Conservation (phyloP, 2,113 vertebrate species). For the Dascyllus trimaculatus region DNA sequence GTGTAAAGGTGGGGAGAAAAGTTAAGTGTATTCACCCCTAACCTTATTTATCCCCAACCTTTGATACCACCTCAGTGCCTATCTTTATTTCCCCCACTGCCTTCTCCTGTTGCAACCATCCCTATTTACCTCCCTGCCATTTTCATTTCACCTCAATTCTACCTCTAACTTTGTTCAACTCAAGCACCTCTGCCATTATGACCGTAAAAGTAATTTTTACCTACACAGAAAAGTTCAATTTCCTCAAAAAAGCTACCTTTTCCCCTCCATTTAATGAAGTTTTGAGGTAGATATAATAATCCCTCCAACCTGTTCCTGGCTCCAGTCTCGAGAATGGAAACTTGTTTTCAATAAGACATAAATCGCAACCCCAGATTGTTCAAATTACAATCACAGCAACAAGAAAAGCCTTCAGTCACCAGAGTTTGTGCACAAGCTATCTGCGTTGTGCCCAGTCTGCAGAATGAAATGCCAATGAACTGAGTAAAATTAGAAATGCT, state of each 20-base stretch:
- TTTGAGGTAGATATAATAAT: slow-evolving; percentile 34
- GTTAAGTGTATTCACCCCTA: slow-evolving; percentile 86
- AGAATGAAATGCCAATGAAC: slow-evolving; percentile 33
- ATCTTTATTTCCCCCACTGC: slow-evolving; percentile 35
- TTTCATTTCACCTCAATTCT: slow-evolving; percentile 33
- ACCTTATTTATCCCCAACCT: slow-evolving; percentile 72
- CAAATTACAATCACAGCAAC: slow-evolving; percentile 23
- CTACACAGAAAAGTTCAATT: not conserved
- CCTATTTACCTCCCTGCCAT: not conserved
- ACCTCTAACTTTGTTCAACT: slow-evolving; percentile 26
- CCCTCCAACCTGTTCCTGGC: slow-evolving; percentile 20
- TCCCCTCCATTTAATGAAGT: slow-evolving; percentile 7
- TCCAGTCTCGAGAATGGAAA: slow-evolving; percentile 27
- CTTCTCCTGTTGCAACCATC: not conserved
- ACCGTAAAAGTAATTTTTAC: not conserved
- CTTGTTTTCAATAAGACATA: slow-evolving; percentile 22
- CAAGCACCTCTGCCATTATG: not conserved
- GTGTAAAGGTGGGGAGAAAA: slow-evolving; percentile 96
- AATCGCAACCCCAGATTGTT: slow-evolving; percentile 34
- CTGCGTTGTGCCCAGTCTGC: slow-evolving; percentile 24
- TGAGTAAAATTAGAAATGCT: slow-evolving; percentile 38
- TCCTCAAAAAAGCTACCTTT: not conserved
- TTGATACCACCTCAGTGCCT: slow-evolving; percentile 70
- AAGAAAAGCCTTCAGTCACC: slow-evolving; percentile 4
- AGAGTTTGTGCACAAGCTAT: slow-evolving; percentile 7